A percentile compares a stretch with the other conserved stretches of the same genome.
Evolutionary conservation across 2,113 vertebrate genomes (phyloP).

Genomic region (Archilochus colubris): DNA sequence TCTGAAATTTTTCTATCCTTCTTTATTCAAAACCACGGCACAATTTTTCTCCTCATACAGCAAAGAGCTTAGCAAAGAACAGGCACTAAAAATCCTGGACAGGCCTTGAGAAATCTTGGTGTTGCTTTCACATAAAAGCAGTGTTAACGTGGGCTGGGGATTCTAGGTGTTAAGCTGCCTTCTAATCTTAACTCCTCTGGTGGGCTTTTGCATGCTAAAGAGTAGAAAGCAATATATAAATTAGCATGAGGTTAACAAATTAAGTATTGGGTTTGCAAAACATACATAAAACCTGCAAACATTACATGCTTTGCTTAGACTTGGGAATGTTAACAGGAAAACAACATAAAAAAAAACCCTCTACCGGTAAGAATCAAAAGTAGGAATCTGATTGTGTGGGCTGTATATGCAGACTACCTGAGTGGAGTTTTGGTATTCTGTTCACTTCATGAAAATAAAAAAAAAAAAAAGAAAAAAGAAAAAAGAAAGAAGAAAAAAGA

Average conservation of each 20-base stretch:
- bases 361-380: neutral
- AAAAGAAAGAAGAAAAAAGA: neutral
- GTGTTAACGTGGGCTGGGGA: neutral
- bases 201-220: constrained; percentile 3
- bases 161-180: neutral
- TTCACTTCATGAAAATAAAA: neutral
- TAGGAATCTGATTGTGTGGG: neutral
- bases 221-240: constrained; percentile 11
- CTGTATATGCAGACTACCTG: neutral
- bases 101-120: neutral
- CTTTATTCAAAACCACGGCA: neutral
- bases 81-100: neutral
- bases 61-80: neutral
- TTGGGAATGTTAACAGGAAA: neutral
- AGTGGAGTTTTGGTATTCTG: neutral
- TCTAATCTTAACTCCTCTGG: neutral
- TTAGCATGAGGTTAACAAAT: neutral
- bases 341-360: neutral
- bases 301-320: neutral
- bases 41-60: neutral
- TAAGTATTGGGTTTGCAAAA: constrained; percentile 13
- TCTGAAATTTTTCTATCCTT: neutral
- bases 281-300: neutral
- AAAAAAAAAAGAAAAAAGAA: neutral
- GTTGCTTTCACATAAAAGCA: neutral